These are phyloP conservation scores for Puntigrus tetrazona DNA, from an alignment of 2,113 vertebrate genomes.

Conservation along the genomic window DNA sequence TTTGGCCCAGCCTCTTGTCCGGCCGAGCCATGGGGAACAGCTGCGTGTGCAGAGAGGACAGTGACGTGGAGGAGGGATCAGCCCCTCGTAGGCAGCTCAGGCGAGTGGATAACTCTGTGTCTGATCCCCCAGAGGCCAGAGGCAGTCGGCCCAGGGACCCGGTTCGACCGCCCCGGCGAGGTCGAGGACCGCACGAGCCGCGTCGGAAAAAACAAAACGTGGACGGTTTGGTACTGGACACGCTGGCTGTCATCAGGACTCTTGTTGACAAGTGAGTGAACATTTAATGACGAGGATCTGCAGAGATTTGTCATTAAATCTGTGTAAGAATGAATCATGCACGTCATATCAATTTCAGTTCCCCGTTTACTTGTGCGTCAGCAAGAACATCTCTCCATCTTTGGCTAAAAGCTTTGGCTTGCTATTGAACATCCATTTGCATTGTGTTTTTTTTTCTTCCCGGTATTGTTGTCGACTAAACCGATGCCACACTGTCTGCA, in stretches of 20 bases:
- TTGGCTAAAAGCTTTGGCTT: not conserved
- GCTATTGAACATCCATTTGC: not conserved
- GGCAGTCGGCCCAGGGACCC: constrained; percentile 90
- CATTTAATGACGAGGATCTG: not conserved
- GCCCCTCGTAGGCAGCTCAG: constrained; percentile 75
- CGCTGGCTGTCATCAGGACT: constrained; percentile 95
- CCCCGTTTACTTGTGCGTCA: not conserved
- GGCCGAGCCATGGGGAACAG: constrained; percentile 90
- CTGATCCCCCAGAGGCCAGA: constrained; percentile 70
- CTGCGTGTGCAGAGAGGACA: constrained; percentile 94
- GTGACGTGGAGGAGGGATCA: constrained; percentile 85
- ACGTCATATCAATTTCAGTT: constrained; percentile 24
- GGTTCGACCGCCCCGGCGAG: constrained; percentile 89
- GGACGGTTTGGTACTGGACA: constrained; percentile 95
- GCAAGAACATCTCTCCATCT: not conserved
- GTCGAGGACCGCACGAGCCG: constrained; percentile 94
- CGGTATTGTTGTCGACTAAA: not conserved
- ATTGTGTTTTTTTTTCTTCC: not conserved
- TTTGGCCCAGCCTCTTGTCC: constrained; percentile 78
- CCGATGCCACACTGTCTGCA: not conserved
- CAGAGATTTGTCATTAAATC: not conserved
- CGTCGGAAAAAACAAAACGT: constrained; percentile 97
- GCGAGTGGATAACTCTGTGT: constrained; percentile 77
- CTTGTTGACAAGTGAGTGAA: constrained; percentile 97
- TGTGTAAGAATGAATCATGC: not conserved